A percentile compares a stretch with the other conserved stretches of the same genome.
Evolutionary conservation across 2,888 invertebrate genomes (phyloP).

Genomic region (Caenorhabditis sinica): DNA sequence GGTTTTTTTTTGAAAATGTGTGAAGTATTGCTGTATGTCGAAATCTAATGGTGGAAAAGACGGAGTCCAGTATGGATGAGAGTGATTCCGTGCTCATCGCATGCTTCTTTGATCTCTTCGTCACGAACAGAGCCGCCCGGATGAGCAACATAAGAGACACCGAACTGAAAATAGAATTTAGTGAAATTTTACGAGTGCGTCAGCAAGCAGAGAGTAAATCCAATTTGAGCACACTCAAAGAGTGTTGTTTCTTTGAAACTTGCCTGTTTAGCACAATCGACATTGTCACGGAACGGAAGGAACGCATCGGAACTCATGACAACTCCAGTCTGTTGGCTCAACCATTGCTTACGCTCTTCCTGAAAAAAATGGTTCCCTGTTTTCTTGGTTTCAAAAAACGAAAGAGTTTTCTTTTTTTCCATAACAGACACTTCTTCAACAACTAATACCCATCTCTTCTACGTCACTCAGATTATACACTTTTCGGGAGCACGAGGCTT

Average conservation of each 20-base stretch:
- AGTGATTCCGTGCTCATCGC: conserved; percentile 92
- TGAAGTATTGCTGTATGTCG: conserved; percentile 26
- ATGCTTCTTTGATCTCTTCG: conserved; percentile 91
- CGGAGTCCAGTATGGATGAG: conserved; percentile 93
- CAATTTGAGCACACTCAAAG: neutral
- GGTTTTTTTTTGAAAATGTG: conserved; percentile 5
- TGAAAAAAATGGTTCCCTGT: conserved; percentile 56
- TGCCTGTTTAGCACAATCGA: conserved; percentile 87
- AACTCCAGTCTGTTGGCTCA: conserved; percentile 87
- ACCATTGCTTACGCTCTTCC: conserved; percentile 84
- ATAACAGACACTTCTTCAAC: conserved; percentile 42
- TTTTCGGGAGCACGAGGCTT: conserved; percentile 47
- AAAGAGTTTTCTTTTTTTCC: conserved; percentile 14
- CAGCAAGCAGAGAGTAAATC: neutral
- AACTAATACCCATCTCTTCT: conserved; percentile 46
- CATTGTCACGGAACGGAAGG: conserved; percentile 98
- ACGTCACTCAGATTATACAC: conserved; percentile 58
- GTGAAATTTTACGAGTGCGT: neutral
- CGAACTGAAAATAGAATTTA: conserved; percentile 89
- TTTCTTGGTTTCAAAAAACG: neutral
- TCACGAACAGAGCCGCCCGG: conserved; percentile 97
- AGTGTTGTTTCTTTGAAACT: neutral
- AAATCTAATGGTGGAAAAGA: conserved; percentile 89
- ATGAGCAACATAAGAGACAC: conserved; percentile 94
- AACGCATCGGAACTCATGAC: conserved; percentile 97